Evolutionary conservation across 2,888 invertebrate species (phyloP).

Genomic region (Pogonocherus hispidulus): DNA sequence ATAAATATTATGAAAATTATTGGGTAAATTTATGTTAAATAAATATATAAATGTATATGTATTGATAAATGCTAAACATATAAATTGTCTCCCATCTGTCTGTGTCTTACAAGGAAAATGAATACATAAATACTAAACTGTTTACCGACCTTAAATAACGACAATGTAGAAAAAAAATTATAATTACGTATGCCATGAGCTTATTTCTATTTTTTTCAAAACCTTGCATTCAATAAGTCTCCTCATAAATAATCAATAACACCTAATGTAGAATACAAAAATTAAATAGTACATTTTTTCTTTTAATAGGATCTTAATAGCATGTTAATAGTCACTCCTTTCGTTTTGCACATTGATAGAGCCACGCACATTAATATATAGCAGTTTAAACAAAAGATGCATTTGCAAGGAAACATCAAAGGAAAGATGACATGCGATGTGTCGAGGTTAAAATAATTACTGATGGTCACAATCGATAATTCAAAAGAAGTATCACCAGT

Average conservation of each 20-base stretch:
- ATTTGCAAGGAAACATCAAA: neutral
- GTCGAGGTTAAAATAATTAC: neutral
- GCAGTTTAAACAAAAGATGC: neutral
- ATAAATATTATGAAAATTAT: no score
- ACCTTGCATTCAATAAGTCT: neutral
- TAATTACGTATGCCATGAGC: neutral
- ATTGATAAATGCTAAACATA: no score
- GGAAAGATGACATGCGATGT: neutral
- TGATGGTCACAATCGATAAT: neutral
- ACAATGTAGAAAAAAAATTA: neutral
- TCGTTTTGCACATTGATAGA: neutral
- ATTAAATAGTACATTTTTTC: neutral
- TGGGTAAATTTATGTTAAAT: no score
- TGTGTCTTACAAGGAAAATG: no score
- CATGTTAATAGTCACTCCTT: neutral
- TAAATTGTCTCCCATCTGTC: no score
- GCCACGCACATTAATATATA: neutral
- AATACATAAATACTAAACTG: no score
- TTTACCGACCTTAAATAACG: no score
- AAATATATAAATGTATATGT: no score
- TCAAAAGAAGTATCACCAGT: neutral
- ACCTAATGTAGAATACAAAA: neutral
- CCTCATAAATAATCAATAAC: neutral
- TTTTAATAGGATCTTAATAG: neutral
- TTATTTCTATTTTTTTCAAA: neutral